Conservation (phyloP, 2,113 vertebrate species). For the Anguilla japonica region DNA sequence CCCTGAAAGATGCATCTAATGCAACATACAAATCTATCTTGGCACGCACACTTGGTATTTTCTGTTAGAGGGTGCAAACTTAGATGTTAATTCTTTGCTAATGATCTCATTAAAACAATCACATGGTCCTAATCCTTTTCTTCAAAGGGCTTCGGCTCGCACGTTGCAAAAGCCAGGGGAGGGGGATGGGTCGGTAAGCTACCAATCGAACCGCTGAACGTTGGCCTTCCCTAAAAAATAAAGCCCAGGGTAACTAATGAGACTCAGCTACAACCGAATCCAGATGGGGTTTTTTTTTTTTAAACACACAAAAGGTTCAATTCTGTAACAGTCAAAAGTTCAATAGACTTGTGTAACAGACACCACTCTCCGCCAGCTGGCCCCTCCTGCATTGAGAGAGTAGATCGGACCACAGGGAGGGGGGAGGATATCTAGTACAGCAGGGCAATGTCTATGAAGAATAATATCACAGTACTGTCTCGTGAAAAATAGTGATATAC, state of each 20-base stretch:
- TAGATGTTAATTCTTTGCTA: constrained; percentile 69
- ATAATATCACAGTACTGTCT: too few species aligned
- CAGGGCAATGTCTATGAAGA: constrained; percentile 13
- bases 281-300: constrained; percentile 45
- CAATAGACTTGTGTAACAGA: constrained; percentile 52
- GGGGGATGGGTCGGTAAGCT: constrained; percentile 59
- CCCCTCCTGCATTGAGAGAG: not conserved
- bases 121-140: constrained; percentile 70
- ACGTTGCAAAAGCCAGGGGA: constrained; percentile 61
- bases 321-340: constrained; percentile 53
- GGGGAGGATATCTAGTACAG: constrained; percentile 48
- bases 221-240: constrained; percentile 56
- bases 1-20: constrained; percentile 30
- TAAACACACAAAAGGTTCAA: constrained; percentile 44
- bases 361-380: constrained; percentile 26
- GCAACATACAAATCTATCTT: constrained; percentile 53
- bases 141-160: constrained; percentile 59
- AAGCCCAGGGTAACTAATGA: constrained; percentile 56
- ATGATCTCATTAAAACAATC: constrained; percentile 75
- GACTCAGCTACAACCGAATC: constrained; percentile 52
- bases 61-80: constrained; percentile 68
- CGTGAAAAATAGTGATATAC: too few species aligned
- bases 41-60: constrained; percentile 53
- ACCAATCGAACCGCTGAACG: constrained; percentile 52
- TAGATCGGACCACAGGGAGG: not conserved